Evolutionary conservation across 2,113 vertebrate genomes (phyloP).

Genomic region (Sturnus vulgaris): DNA sequence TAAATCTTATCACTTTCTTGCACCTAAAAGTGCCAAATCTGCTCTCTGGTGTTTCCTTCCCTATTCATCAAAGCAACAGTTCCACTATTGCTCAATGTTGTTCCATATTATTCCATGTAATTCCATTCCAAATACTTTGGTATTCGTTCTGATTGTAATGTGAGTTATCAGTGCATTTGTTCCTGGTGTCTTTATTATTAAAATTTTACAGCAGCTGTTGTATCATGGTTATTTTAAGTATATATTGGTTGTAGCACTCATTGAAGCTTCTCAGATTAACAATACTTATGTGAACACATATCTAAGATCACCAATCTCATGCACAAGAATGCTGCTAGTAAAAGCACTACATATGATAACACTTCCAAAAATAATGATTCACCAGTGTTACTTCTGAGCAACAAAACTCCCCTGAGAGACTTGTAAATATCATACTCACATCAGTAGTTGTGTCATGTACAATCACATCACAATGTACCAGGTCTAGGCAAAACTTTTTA

Average conservation of each 20-base stretch:
- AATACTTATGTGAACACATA: background rate
- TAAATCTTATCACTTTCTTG: background rate
- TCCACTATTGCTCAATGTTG: background rate
- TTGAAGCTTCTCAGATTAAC: background rate
- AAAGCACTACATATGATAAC: rapidly evolving
- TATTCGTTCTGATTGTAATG: background rate
- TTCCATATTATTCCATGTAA: background rate
- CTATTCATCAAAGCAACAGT: background rate
- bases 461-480: background rate
- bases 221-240: background rate
- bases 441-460: background rate
- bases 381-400: background rate
- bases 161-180: background rate
- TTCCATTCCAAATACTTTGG: background rate
- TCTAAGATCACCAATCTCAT: background rate
- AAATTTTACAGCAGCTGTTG: background rate
- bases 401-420: background rate
- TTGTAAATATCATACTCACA: background rate
- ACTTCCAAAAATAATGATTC: background rate
- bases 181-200: background rate
- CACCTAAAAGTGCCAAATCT: background rate
- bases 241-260: background rate
- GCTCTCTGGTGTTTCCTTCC: background rate
- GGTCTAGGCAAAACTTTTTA: background rate
- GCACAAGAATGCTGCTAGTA: background rate